A percentile compares a stretch with the other conserved stretches of the same genome.
These are phyloP conservation scores for Gadopsis bispinosus DNA, from an alignment of 2,797 vertebrate genomes.

Conservation along the genomic window DNA sequence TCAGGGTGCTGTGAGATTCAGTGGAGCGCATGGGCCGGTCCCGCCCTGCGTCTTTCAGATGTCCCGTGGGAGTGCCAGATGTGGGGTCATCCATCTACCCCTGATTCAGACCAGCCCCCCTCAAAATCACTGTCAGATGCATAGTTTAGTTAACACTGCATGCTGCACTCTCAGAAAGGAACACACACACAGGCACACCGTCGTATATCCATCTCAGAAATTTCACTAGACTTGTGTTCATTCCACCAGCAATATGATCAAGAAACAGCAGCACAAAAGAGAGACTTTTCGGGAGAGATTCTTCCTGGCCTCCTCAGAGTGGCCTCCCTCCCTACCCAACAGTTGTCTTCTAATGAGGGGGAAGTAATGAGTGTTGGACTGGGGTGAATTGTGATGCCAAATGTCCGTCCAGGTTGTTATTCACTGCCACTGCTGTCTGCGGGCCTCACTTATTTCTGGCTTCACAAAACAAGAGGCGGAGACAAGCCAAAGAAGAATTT, in stretches of 20 bases:
- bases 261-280: slow-evolving; percentile 43
- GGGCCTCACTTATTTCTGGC: slow-evolving; percentile 72
- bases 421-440: slow-evolving; percentile 74
- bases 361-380: slow-evolving; percentile 83
- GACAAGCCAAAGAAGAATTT: slow-evolving; percentile 73
- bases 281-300: slow-evolving; percentile 52
- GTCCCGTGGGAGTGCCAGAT: slow-evolving; percentile 85
- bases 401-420: slow-evolving; percentile 84
- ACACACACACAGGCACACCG: slow-evolving; percentile 12
- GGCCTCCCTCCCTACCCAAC: slow-evolving; percentile 72
- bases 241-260: slow-evolving; percentile 11
- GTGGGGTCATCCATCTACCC: slow-evolving; percentile 78
- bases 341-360: slow-evolving; percentile 85
- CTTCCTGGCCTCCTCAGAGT: slow-evolving; percentile 51
- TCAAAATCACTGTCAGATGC: slow-evolving; percentile 68
- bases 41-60: slow-evolving; percentile 86
- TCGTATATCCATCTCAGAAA: slow-evolving; percentile 17
- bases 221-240: slow-evolving; percentile 13
- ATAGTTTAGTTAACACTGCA: slow-evolving; percentile 44
- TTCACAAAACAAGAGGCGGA: slow-evolving; percentile 81
- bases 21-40: slow-evolving; percentile 82
- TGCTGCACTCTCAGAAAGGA: slow-evolving; percentile 24
- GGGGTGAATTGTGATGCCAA: slow-evolving; percentile 82
- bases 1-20: slow-evolving; percentile 82
- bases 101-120: slow-evolving; percentile 56